Evolutionary conservation across 2,888 invertebrate genomes (phyloP).

Genomic region (Eristalis arbustorum): DNA sequence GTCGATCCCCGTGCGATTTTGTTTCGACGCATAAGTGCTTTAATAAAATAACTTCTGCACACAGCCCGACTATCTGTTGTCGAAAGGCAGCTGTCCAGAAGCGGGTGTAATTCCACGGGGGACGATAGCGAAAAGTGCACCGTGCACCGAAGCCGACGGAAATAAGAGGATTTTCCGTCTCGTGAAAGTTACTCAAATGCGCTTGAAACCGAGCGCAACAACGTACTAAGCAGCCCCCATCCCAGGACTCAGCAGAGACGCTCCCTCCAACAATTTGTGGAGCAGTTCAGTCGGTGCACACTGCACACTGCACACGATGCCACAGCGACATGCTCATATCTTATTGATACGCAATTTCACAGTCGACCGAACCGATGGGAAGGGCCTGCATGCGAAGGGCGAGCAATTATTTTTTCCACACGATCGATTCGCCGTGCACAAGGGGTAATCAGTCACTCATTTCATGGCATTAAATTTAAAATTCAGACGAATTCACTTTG

Average conservation of each 20-base stretch:
- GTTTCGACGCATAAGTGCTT: background rate
- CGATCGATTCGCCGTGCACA: background rate
- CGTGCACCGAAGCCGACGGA: background rate
- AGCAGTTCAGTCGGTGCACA: background rate
- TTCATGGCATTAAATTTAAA: conserved; percentile 24
- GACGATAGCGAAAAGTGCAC: background rate
- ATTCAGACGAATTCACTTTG: conserved; percentile 9
- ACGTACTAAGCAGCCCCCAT: background rate
- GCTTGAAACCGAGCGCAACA: background rate
- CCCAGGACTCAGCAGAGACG: background rate
- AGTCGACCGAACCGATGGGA: background rate
- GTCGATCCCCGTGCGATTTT: background rate
- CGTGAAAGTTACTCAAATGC: conserved; percentile 21
- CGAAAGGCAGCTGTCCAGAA: background rate
- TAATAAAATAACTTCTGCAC: background rate
- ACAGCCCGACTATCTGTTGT: background rate
- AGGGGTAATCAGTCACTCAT: conserved; percentile 3
- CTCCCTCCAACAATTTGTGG: background rate
- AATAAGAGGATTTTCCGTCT: conserved; percentile 1
- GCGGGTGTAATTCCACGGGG: background rate
- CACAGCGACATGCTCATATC: background rate
- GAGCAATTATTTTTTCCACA: background rate
- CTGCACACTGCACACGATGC: background rate
- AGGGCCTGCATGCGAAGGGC: background rate
- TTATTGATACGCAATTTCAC: background rate